Percentiles rank a stretch among this genome's conserved stretches.
These are phyloP conservation scores for Brevimyrus niger DNA, from an alignment of 2,113 vertebrate genomes.

Conservation along the genomic window DNA sequence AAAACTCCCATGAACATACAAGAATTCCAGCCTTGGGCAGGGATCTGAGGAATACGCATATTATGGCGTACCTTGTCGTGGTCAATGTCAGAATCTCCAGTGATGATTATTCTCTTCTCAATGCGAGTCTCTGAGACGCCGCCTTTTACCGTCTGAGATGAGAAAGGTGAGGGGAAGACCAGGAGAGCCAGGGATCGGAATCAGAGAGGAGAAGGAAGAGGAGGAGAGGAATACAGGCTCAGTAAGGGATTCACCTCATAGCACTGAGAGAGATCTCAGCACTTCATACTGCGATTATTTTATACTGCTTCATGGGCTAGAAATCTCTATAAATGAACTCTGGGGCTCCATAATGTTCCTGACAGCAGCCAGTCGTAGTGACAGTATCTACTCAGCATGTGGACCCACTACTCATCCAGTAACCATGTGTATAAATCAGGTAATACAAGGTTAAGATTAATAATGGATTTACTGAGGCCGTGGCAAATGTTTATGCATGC, in stretches of 20 bases:
- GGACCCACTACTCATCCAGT: not conserved
- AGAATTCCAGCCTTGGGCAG: not conserved
- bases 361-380: not conserved
- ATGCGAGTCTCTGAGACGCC: constrained; percentile 84
- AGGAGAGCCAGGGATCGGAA: not conserved
- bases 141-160: constrained; percentile 75
- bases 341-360: not conserved
- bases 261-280: not conserved
- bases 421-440: not conserved
- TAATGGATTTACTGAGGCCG: not conserved
- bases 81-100: constrained; percentile 76
- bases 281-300: not conserved
- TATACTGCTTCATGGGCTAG: too few relatives aligned
- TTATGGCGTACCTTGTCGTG: constrained; percentile 70
- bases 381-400: not conserved
- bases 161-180: not conserved
- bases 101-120: constrained; percentile 93
- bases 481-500: not conserved
- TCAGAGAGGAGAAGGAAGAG: not conserved
- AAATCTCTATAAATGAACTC: not conserved
- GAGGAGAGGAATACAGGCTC: not conserved
- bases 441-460: not conserved
- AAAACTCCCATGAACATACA: not conserved
- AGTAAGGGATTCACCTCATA: not conserved
- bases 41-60: constrained; percentile 62